These are phyloP conservation scores for Parotia lawesii DNA, from an alignment of 2,113 vertebrate species.

Conservation along the genomic window DNA sequence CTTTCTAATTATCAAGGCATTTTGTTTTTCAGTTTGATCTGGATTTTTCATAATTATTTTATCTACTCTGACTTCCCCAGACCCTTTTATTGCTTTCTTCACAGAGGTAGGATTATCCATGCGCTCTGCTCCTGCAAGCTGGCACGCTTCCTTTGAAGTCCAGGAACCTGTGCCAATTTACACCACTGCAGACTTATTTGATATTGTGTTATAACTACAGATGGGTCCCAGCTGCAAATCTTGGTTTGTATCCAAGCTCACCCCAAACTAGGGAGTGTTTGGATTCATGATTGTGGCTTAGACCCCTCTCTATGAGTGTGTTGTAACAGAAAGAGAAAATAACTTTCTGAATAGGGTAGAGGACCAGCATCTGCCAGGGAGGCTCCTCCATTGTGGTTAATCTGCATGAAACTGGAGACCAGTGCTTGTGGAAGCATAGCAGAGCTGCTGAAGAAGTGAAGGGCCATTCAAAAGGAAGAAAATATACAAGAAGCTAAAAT, in stretches of 20 bases:
- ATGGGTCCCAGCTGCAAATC: constrained; percentile 39
- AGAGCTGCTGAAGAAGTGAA: background rate
- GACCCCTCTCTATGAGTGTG: background rate
- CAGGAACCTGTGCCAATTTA: constrained; percentile 7
- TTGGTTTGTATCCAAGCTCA: constrained; percentile 32
- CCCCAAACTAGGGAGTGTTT: constrained; percentile 16
- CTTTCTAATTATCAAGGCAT: background rate
- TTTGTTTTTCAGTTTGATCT: background rate
- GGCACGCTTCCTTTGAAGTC: background rate
- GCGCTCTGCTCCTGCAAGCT: background rate
- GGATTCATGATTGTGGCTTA: background rate
- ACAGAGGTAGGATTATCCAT: background rate
- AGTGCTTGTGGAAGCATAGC: background rate
- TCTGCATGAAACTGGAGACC: background rate
- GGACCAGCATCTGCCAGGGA: background rate
- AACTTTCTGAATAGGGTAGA: background rate
- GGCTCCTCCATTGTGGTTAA: background rate
- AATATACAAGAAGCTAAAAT: background rate
- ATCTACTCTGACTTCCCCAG: background rate
- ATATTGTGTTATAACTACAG: constrained; percentile 28
- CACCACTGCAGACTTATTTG: background rate
- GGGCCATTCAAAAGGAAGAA: background rate
- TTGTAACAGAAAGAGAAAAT: background rate
- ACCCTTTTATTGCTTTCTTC: background rate
- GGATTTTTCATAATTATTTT: constrained; percentile 3